Conservation (phyloP, 2,113 vertebrate genomes). For the Emydocephalus ijimae region DNA sequence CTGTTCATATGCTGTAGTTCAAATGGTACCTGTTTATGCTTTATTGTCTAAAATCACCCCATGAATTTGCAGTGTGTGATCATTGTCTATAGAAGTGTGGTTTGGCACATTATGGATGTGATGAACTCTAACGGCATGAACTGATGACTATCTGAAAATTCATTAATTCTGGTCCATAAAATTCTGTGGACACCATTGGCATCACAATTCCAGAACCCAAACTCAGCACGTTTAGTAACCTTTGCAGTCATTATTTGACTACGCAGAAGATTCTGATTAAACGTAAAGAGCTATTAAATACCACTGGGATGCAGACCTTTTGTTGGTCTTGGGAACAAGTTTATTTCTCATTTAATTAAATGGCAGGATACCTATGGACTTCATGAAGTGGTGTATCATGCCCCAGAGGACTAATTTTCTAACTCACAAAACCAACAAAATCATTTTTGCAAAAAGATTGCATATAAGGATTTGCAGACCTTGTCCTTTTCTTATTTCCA, state of each 20-base stretch:
- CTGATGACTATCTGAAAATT: slow-evolving; percentile 5
- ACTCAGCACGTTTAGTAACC: slow-evolving; percentile 9
- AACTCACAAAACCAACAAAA: slow-evolving; percentile 6
- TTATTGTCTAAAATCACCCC: slow-evolving; percentile 21
- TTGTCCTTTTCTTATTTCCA: background rate
- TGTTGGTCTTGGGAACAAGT: slow-evolving; percentile 6
- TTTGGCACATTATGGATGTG: background rate
- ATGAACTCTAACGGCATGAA: slow-evolving; percentile 23
- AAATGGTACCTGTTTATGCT: slow-evolving; percentile 56
- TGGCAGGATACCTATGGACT: slow-evolving; percentile 23
- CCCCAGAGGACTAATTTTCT: slow-evolving; percentile 8
- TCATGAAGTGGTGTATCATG: background rate
- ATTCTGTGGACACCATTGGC: background rate
- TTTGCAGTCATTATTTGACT: slow-evolving; percentile 23
- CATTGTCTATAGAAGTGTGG: background rate
- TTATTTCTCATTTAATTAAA: slow-evolving; percentile 35
- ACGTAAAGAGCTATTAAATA: slow-evolving; percentile 27
- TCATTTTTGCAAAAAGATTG: slow-evolving; percentile 1
- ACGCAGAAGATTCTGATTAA: slow-evolving; percentile 27
- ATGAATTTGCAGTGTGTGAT: slow-evolving; percentile 5
- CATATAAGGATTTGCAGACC: background rate
- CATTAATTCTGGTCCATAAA: slow-evolving; percentile 33
- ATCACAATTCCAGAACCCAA: slow-evolving; percentile 6
- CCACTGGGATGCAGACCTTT: slow-evolving; percentile 7
- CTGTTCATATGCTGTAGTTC: slow-evolving; percentile 31